phyloP scores from a whole-genome alignment of 2,113 vertebrate species.

The Grallaria varia region DNA sequence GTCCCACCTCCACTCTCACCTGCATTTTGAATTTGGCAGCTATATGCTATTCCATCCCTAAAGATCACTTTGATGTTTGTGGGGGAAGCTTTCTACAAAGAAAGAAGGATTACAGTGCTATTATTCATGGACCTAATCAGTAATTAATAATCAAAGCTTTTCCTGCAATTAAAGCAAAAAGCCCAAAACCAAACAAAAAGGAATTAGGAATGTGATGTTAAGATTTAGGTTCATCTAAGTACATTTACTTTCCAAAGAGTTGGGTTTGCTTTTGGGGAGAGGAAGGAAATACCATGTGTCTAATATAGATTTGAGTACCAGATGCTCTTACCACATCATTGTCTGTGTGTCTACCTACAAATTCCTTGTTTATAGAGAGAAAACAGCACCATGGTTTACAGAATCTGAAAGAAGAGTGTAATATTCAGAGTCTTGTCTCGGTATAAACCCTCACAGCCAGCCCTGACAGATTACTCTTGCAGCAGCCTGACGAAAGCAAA shows the following conservation, averaged over 20 bases:
- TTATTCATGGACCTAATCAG: conserved; percentile 15
- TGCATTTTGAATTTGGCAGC: background rate
- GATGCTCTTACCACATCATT: background rate
- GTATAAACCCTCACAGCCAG: background rate
- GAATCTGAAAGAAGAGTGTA: background rate
- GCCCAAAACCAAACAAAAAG: background rate
- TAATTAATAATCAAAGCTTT: conserved; percentile 16
- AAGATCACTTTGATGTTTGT: conserved; percentile 7
- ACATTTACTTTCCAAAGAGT: background rate
- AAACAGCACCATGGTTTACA: background rate
- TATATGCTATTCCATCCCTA: background rate
- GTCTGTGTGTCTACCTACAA: background rate
- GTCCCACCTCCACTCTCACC: background rate
- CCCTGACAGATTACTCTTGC: background rate
- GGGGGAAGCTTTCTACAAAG: background rate
- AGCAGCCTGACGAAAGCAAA: background rate
- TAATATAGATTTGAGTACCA: background rate
- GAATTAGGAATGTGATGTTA: conserved; percentile 3
- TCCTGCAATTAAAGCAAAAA: conserved; percentile 1
- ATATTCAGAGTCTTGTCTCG: background rate
- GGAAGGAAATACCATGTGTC: background rate
- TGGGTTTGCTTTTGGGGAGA: background rate
- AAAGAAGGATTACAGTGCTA: background rate
- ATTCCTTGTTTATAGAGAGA: background rate
- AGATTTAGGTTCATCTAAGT: background rate